phyloP scores from a whole-genome alignment of 30 jellyfish, hydroid and myxozoan species.

The Morbakka virulenta region DNA sequence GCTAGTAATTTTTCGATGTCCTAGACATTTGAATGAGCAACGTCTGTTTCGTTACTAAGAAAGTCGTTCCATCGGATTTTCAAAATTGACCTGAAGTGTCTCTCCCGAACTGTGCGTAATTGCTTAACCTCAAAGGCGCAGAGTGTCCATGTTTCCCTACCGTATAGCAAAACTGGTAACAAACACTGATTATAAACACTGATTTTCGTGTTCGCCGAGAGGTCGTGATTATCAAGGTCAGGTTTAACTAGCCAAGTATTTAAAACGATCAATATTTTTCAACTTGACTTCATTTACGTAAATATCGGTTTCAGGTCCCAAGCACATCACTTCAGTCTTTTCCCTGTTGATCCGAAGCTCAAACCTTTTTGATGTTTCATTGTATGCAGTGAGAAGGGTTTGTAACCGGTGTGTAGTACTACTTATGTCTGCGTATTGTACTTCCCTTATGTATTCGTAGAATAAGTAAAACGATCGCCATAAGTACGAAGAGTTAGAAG shows the following conservation, averaged over 20 bases:
- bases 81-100: no score
- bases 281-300: constrained; percentile 6
- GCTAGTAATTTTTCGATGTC: no score
- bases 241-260: constrained; percentile 50
- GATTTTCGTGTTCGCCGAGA: constrained; percentile 1
- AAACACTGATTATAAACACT: constrained; percentile 24
- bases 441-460: constrained; percentile 45
- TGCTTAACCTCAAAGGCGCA: no score
- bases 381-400: constrained; percentile 7
- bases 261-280: constrained; percentile 25
- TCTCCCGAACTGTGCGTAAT: no score
- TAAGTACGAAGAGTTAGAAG: constrained; percentile 43
- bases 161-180: background rate
- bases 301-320: background rate
- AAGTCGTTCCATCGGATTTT: no score
- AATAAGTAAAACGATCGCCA: constrained; percentile 37
- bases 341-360: constrained; percentile 9
- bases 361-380: constrained; percentile 12
- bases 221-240: constrained; percentile 16
- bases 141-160: no score
- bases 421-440: constrained; percentile 23
- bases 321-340: constrained; percentile 9
- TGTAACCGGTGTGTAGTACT: no score
- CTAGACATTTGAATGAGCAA: no score
- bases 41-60: no score